Conservation (phyloP, 1,140 invertebrate species). For the Euura saliciscinereae region DNA sequence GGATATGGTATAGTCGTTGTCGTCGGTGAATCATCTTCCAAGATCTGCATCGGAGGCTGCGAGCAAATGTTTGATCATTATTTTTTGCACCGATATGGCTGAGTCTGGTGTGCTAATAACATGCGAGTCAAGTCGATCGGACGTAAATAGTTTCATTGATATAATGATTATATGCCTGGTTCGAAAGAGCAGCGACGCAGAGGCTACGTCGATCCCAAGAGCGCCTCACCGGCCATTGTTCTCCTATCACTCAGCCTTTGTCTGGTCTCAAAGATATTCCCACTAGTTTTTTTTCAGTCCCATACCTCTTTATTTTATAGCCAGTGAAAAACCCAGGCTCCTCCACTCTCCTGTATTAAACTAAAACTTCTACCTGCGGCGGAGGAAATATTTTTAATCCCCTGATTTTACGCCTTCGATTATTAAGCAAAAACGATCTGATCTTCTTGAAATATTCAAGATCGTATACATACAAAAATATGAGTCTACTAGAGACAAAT, state of each 20-base stretch:
- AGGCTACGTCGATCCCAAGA: constrained; percentile 12
- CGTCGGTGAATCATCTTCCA: background rate
- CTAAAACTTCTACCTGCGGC: background rate
- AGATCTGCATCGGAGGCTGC: too few relatives aligned
- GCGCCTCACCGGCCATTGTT: constrained; percentile 11
- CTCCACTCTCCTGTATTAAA: constrained; percentile 9
- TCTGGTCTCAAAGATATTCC: constrained; percentile 12
- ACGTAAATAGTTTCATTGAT: constrained; percentile 26
- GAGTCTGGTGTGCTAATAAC: background rate
- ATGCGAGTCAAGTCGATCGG: constrained; percentile 19
- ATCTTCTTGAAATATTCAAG: background rate
- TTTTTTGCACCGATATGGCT: background rate
- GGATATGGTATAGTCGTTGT: too few relatives aligned
- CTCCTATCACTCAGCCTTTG: constrained; percentile 11
- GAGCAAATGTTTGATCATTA: too few relatives aligned
- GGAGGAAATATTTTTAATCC: constrained; percentile 8
- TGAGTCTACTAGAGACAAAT: too few relatives aligned
- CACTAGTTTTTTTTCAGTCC: constrained; percentile 10
- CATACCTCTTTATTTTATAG: background rate
- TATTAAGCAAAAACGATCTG: background rate
- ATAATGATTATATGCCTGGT: constrained; percentile 23
- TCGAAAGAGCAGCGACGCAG: constrained; percentile 14
- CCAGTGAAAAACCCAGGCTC: background rate
- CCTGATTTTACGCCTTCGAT: constrained; percentile 12
- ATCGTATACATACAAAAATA: too few relatives aligned